Evolutionary conservation across 2,888 invertebrate genomes (phyloP).

Genomic region (Yponomeuta plumbellus): DNA sequence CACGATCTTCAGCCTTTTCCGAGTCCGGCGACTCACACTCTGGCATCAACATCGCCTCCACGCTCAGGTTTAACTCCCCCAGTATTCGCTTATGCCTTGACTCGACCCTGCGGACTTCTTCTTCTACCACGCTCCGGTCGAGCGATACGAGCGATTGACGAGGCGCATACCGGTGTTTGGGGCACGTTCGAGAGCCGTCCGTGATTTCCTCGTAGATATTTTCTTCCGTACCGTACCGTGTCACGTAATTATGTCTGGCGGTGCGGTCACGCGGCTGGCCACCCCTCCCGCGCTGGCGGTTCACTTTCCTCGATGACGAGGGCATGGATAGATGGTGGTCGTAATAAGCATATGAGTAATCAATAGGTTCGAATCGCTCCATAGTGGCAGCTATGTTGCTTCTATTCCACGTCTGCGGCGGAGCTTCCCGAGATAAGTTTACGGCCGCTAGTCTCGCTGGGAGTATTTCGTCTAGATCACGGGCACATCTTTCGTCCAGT

Average conservation of each 20-base stretch:
- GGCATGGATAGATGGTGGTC: slow-evolving; percentile 83
- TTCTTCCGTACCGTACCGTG: slow-evolving; percentile 89
- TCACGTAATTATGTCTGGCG: slow-evolving; percentile 83
- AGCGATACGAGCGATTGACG: slow-evolving; percentile 80
- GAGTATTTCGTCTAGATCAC: slow-evolving; percentile 70
- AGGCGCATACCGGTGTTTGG: slow-evolving; percentile 67
- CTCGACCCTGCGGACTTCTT: slow-evolving; percentile 89
- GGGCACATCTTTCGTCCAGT: slow-evolving; percentile 65
- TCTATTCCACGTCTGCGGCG: slow-evolving; percentile 77
- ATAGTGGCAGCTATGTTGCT: slow-evolving; percentile 80
- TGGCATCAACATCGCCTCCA: slow-evolving; percentile 94
- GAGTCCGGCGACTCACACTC: slow-evolving; percentile 80
- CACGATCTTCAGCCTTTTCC: slow-evolving; percentile 78
- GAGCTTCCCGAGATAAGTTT: slow-evolving; percentile 40
- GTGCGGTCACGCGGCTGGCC: slow-evolving; percentile 58
- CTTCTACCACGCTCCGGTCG: slow-evolving; percentile 85
- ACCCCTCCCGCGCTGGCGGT: slow-evolving; percentile 65
- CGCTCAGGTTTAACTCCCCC: slow-evolving; percentile 90
- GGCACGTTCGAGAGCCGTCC: slow-evolving; percentile 76
- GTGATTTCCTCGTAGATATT: slow-evolving; percentile 89
- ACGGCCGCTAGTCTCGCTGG: slow-evolving; percentile 70
- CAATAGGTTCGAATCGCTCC: slow-evolving; percentile 81
- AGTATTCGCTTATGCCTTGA: slow-evolving; percentile 88
- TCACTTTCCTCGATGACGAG: slow-evolving; percentile 64
- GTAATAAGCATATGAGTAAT: slow-evolving; percentile 91